These are phyloP conservation scores for Chelon auratus DNA, from an alignment of 2,797 vertebrate species.

Conservation along the genomic window DNA sequence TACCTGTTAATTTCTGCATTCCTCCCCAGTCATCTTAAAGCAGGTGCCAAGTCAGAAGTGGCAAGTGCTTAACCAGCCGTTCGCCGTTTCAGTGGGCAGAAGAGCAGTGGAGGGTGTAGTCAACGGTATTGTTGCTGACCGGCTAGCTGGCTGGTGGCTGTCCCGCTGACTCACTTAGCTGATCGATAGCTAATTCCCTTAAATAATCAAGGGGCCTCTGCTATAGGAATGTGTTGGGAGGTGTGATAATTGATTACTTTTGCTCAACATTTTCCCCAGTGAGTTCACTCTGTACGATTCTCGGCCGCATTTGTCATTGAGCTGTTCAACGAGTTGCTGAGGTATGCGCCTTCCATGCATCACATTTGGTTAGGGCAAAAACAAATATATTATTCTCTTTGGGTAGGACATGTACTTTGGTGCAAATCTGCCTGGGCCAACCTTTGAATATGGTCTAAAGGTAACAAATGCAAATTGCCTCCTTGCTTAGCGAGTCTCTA, in stretches of 20 bases:
- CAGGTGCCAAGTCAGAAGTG: constrained; percentile 51
- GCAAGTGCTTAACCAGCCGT: constrained; percentile 44
- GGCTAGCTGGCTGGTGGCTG: constrained; percentile 53
- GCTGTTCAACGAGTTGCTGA: constrained; percentile 73
- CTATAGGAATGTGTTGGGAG: constrained; percentile 67
- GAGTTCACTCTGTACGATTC: constrained; percentile 63
- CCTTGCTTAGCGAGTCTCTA: background rate
- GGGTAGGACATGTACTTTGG: constrained; percentile 37
- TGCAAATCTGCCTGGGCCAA: constrained; percentile 17
- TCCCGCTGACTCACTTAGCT: constrained; percentile 79
- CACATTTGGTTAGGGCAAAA: constrained; percentile 60
- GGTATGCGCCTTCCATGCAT: constrained; percentile 62
- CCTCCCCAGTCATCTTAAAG: constrained; percentile 40
- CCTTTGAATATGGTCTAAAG: constrained; percentile 1
- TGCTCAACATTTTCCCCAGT: constrained; percentile 75
- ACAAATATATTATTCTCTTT: constrained; percentile 45
- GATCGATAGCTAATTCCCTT: constrained; percentile 86
- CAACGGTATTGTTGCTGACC: constrained; percentile 49
- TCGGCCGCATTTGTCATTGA: constrained; percentile 73
- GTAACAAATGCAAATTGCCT: constrained; percentile 9
- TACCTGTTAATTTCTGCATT: constrained; percentile 55
- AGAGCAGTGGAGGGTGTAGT: constrained; percentile 21
- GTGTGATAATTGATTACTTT: constrained; percentile 83
- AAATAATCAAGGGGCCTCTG: constrained; percentile 81
- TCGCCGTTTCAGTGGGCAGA: constrained; percentile 30